Conservation (phyloP, 2,888 invertebrate species). For the Lepidocyrtinus sp. region DNA sequence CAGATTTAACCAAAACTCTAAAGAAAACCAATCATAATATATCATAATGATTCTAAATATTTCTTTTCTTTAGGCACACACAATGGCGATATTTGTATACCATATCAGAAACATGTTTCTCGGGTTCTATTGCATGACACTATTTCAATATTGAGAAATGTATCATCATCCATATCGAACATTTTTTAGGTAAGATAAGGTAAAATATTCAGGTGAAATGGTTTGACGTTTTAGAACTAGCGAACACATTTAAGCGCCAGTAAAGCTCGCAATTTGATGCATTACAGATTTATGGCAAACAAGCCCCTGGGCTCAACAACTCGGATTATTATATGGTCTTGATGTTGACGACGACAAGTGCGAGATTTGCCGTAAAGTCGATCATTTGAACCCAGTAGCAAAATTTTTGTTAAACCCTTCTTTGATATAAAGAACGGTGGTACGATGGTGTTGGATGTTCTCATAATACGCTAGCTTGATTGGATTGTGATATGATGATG, state of each 20-base stretch:
- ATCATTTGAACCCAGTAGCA: slow-evolving; percentile 32
- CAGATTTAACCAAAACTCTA: neutral
- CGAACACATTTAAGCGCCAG: neutral
- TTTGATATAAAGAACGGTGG: neutral
- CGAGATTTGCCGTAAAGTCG: slow-evolving; percentile 17
- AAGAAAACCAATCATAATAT: slow-evolving; percentile 6
- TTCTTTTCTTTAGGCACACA: neutral
- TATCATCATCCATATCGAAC: slow-evolving; percentile 1
- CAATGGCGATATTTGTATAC: neutral
- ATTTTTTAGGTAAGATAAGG: neutral
- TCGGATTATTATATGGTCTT: neutral
- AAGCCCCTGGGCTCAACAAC: slow-evolving; percentile 1
- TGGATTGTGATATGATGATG: neutral
- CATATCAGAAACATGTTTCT: neutral
- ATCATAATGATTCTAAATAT: slow-evolving; percentile 12
- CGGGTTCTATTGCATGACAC: neutral
- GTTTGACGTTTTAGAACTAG: slow-evolving; percentile 11
- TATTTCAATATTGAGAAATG: slow-evolving; percentile 1
- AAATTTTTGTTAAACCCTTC: neutral
- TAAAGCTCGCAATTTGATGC: neutral
- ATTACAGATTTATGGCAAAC: neutral
- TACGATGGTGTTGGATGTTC: neutral
- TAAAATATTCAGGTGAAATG: neutral
- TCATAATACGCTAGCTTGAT: neutral
- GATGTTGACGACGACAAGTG: neutral